Percentiles rank a stretch among this genome's conserved stretches.
phyloP scores from a whole-genome alignment of 2,113 vertebrate genomes.

The Oryzias curvinotus region DNA sequence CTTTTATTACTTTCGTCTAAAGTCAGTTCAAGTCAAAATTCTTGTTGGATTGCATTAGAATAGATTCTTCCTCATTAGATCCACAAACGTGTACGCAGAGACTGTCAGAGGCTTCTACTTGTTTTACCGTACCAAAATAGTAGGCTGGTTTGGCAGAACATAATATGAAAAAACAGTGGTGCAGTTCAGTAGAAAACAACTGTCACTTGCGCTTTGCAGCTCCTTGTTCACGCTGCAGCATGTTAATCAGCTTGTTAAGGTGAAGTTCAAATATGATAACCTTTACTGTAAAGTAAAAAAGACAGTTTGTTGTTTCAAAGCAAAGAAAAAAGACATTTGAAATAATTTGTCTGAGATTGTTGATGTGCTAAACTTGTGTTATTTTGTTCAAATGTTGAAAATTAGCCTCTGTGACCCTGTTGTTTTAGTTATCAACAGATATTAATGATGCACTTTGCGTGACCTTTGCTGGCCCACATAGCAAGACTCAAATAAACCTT shows the following conservation, averaged over 20 bases:
- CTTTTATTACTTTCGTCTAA: not conserved
- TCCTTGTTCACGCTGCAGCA: not conserved
- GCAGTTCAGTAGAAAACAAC: constrained; percentile 2
- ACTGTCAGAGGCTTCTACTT: not conserved
- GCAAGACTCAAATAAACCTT: constrained; percentile 1
- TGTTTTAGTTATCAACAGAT: too few relatives aligned
- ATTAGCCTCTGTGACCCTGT: too few relatives aligned
- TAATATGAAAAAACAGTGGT: constrained; percentile 2
- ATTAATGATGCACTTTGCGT: too few relatives aligned
- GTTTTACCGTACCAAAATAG: not conserved
- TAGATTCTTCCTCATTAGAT: constrained; percentile 14
- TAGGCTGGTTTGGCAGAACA: not conserved
- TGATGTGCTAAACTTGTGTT: too few relatives aligned
- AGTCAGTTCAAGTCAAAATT: not conserved
- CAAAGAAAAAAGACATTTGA: too few relatives aligned
- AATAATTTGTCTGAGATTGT: too few relatives aligned
- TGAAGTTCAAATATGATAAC: too few relatives aligned
- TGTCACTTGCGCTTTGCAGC: not conserved
- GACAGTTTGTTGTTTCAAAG: too few relatives aligned
- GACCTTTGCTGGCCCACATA: constrained; percentile 1
- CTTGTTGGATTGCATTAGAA: constrained; percentile 1
- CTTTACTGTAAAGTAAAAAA: too few relatives aligned
- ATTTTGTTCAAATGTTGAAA: too few relatives aligned
- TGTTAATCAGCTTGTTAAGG: not conserved
- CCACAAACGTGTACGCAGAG: not conserved